phyloP scores from a whole-genome alignment of 2,888 invertebrate genomes.

The Ischnura elegans region DNA sequence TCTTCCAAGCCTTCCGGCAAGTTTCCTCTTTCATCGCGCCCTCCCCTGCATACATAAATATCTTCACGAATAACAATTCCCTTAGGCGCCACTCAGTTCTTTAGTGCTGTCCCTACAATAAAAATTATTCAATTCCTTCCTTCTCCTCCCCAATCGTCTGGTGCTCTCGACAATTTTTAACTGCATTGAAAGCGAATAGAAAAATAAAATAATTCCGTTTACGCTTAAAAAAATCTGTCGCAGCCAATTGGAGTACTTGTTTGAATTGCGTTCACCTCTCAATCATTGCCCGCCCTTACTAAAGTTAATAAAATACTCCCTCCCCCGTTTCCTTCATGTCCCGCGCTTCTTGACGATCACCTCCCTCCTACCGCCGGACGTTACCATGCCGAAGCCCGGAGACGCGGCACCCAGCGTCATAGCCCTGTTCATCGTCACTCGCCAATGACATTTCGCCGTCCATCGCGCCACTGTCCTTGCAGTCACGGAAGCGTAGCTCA shows the following conservation, averaged over 20 bases:
- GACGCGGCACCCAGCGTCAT: constrained; percentile 45
- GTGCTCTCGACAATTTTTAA: constrained; percentile 49
- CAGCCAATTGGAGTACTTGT: constrained; percentile 52
- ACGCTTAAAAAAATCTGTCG: constrained; percentile 50
- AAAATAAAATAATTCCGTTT: constrained; percentile 56
- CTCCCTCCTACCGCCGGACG: constrained; percentile 7
- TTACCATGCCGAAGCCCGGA: constrained; percentile 58
- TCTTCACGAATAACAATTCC: not conserved
- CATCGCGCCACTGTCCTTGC: constrained; percentile 42
- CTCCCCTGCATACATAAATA: not conserved
- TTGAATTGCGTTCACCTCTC: constrained; percentile 10
- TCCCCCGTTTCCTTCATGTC: constrained; percentile 13
- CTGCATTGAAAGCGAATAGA: constrained; percentile 48
- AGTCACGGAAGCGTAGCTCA: constrained; percentile 7
- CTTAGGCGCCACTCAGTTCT: not conserved
- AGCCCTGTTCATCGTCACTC: constrained; percentile 49
- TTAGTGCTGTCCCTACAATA: not conserved
- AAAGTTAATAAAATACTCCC: not conserved
- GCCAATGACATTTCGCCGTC: constrained; percentile 42
- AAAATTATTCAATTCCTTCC: not conserved
- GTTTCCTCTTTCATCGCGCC: not conserved
- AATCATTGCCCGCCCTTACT: constrained; percentile 52
- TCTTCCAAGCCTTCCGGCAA: not conserved
- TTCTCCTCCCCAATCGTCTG: constrained; percentile 29
- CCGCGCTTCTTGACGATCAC: constrained; percentile 36